Base-by-base conservation (phyloP, 2,888 invertebrate species). In the Tromatobia lineatoria region DNA sequence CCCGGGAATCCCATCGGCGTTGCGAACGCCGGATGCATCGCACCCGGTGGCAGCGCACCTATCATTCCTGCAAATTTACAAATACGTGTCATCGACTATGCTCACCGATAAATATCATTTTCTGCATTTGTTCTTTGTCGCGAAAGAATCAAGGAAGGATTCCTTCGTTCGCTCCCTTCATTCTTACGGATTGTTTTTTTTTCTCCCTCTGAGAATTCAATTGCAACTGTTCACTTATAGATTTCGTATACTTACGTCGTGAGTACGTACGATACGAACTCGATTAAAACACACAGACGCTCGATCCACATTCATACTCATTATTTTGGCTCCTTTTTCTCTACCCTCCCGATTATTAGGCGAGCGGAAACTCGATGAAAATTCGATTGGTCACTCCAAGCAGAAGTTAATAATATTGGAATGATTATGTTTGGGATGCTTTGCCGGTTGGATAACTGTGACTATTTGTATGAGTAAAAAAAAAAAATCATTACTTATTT, bases 1-100 rank as follows among this genome's bases (percentile, higher is more conserved):
- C 94, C 95, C 80, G 94, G 95, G 91, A 95, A 95, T 82, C 94
- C 94, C 94, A 94, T 94, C 88, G 95, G 95, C 88, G 93, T 91
- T 89, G 94, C 94, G 91, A 94, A 94, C 87, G 94, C 94, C 92
- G 94, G 94, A 94, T 94, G 93, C 94, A 94, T 94, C 89, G 94
- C 94, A 92, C 94, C 94, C 90, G 94, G 92, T 83, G 94, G 94
- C 80, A 94, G 88, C 42, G 93, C 94, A 89, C 94, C 94, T 90
- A 94, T 90, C 93, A 94, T 93, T 88, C 94, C 94, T 94, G 94
- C 87, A 94, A 93, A 91, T 70, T 74, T 61, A 87, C 82, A 85
- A 75, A 69, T 20, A 64, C 64, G 38, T 66, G 79, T 87, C 84
- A 86, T 66, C 52, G 54, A 66, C 34, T 50, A 70, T 82, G 23